Percentiles rank a stretch among this genome's conserved stretches.
phyloP scores from a whole-genome alignment of 2,797 vertebrate species.

The Enteromius anoplus region DNA sequence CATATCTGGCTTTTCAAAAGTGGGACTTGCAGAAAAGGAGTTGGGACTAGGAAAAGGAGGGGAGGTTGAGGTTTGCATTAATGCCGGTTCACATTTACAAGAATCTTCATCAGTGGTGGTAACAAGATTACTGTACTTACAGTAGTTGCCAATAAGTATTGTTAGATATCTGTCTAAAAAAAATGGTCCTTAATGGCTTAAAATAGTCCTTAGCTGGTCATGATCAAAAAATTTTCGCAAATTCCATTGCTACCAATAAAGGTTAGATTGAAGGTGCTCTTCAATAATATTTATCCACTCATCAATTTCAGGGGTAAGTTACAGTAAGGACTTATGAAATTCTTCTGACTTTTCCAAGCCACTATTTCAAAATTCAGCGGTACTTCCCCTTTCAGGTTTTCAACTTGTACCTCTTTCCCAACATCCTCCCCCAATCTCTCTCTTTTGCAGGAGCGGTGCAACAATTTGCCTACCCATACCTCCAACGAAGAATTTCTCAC shows the following conservation, averaged over 20 bases:
- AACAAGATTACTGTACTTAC: not conserved
- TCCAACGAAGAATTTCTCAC: conserved; percentile 71
- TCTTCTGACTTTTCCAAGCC: not conserved
- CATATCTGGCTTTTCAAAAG: not conserved
- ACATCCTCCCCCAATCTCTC: conserved; percentile 3
- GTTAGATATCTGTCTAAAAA: not conserved
- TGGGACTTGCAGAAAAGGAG: not conserved
- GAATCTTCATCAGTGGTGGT: not conserved
- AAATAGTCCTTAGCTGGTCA: no score
- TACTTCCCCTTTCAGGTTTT: conserved; percentile 7
- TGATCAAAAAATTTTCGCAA: not conserved
- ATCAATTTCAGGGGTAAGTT: not conserved
- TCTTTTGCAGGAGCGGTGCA: conserved; percentile 58
- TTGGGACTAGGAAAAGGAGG: not conserved
- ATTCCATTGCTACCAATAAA: not conserved
- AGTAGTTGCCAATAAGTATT: not conserved
- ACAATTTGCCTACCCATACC: conserved; percentile 63
- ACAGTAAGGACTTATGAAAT: not conserved
- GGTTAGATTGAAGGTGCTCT: not conserved
- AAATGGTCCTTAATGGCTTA: no score
- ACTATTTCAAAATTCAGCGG: conserved; percentile 13
- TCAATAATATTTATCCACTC: not conserved
- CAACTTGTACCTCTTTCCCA: not conserved
- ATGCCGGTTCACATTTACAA: not conserved
- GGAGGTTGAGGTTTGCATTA: not conserved